phyloP scores from a whole-genome alignment of 2,797 vertebrate genomes.

The Agapornis canus region DNA sequence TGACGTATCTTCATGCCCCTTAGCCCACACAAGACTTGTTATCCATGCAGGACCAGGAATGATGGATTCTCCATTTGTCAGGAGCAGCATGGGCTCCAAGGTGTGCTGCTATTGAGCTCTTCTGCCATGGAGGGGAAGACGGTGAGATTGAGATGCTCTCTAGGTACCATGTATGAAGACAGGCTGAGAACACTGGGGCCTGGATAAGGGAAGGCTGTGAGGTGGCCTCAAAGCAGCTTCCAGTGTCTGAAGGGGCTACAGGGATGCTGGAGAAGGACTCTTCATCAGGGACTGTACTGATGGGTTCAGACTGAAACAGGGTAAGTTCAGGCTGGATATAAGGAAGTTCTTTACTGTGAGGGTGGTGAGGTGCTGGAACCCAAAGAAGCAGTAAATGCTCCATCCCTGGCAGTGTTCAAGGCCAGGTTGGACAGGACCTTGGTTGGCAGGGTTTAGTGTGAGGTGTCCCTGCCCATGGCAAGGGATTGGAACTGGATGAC shows the following conservation, averaged over 20 bases:
- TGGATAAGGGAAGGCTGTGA: background rate
- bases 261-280: background rate
- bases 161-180: background rate
- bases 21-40: background rate
- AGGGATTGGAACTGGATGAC: background rate
- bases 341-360: background rate
- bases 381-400: background rate
- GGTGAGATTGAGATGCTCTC: rapidly evolving
- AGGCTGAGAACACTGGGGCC: background rate
- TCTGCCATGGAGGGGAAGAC: background rate
- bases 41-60: background rate
- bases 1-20: rapidly evolving
- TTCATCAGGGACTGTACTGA: background rate
- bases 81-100: background rate
- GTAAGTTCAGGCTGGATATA: background rate
- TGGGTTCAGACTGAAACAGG: background rate
- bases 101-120: background rate
- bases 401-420: background rate
- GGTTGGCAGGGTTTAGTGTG: background rate
- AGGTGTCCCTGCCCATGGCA: background rate
- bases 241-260: background rate
- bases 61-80: background rate
- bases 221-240: background rate
- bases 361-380: background rate
- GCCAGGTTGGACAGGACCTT: background rate